phyloP scores from a whole-genome alignment of 1,140 invertebrate genomes.

The Drosophila sp. region DNA sequence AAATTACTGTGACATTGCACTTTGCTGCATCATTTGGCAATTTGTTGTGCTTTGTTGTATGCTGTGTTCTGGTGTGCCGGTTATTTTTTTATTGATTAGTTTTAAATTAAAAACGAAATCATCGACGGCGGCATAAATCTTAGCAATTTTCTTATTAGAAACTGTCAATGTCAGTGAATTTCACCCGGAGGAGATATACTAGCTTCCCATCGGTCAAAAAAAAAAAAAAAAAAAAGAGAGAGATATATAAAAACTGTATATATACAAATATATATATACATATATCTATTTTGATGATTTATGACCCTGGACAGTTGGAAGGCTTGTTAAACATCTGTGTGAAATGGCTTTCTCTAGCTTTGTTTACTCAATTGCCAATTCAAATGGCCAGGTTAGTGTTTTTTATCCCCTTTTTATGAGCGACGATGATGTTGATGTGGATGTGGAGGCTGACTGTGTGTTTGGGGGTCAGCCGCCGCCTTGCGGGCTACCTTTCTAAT shows the following conservation, averaged over 20 bases:
- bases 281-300: slow-evolving; percentile 70
- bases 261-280: slow-evolving; percentile 14
- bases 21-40: slow-evolving; percentile 69
- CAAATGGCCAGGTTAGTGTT: slow-evolving; percentile 19
- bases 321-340: slow-evolving; percentile 76
- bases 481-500: slow-evolving; percentile 76
- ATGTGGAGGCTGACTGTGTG: slow-evolving; percentile 37
- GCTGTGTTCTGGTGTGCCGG: slow-evolving; percentile 23
- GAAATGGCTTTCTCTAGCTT: slow-evolving; percentile 70
- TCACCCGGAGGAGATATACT: slow-evolving; percentile 49
- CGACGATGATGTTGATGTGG: slow-evolving; percentile 35
- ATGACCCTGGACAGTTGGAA: slow-evolving; percentile 58
- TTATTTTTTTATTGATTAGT: slow-evolving; percentile 68
- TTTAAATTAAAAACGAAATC: slow-evolving; percentile 72
- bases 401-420: not conserved
- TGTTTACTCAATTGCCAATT: slow-evolving; percentile 60
- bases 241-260: slow-evolving; percentile 45
- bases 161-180: slow-evolving; percentile 72
- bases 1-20: slow-evolving; percentile 81
- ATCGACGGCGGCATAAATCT: slow-evolving; percentile 61
- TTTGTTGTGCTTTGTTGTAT: slow-evolving; percentile 52
- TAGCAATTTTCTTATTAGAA: slow-evolving; percentile 73
- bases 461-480: slow-evolving; percentile 75
- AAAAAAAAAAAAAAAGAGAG: slow-evolving; percentile 47
- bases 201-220: slow-evolving; percentile 32